A percentile compares a stretch with the other conserved stretches of the same genome.
Conservation (phyloP, 2,797 vertebrate species). For the Cyprinodon diabolis region DNA sequence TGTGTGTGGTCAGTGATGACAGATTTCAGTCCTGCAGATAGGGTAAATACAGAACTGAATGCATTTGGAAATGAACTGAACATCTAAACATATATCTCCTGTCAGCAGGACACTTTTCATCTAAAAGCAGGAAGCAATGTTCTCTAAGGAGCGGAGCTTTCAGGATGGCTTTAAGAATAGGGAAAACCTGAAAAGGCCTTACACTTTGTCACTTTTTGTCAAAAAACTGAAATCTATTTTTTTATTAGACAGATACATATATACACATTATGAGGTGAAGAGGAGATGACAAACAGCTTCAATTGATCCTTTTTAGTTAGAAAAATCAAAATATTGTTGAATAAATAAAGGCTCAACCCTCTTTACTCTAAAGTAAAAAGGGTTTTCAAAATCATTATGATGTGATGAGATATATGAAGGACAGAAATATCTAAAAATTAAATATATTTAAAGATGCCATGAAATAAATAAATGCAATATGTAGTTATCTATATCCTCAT, state of each 20-base stretch:
- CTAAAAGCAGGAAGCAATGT: background rate
- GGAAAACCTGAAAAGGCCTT: background rate
- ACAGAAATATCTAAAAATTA: too few species aligned
- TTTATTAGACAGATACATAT: too few species aligned
- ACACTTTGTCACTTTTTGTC: background rate
- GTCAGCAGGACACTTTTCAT: background rate
- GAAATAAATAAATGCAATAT: too few species aligned
- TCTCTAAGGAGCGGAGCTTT: background rate
- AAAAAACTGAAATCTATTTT: background rate
- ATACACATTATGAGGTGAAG: too few species aligned
- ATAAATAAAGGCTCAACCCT: too few species aligned
- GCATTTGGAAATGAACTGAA: conserved; percentile 40
- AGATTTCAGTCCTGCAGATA: conserved; percentile 18
- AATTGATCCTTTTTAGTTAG: background rate
- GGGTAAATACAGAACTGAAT: conserved; percentile 32
- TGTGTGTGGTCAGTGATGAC: conserved; percentile 21
- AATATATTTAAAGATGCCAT: too few species aligned
- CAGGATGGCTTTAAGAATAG: background rate
- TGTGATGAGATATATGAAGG: too few species aligned
- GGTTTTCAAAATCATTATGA: too few species aligned
- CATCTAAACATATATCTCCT: conserved; percentile 8
- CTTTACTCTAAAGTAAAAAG: too few species aligned
- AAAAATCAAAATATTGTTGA: background rate
- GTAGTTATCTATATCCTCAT: too few species aligned
- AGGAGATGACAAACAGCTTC: background rate